A percentile compares a stretch with the other conserved stretches of the same genome.
phyloP scores from a whole-genome alignment of 2,888 invertebrate genomes.

The Entomobrya proxima region DNA sequence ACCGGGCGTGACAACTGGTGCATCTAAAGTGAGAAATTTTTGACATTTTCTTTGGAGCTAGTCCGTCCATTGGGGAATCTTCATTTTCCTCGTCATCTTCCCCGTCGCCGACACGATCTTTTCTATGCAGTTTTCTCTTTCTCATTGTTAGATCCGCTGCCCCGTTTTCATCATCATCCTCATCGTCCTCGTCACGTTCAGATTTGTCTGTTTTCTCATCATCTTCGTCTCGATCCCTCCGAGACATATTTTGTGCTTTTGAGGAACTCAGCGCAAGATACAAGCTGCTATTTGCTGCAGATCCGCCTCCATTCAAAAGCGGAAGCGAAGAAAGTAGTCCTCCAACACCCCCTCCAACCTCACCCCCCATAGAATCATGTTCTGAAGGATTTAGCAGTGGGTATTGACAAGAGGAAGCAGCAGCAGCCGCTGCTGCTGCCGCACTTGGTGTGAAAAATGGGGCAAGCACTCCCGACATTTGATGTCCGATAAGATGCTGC shows the following conservation, averaged over 20 bases:
- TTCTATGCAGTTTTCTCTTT: constrained; percentile 25
- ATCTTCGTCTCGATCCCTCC: neutral
- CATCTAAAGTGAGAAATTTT: constrained; percentile 71
- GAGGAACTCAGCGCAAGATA: constrained; percentile 68
- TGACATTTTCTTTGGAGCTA: constrained; percentile 36
- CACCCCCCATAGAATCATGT: constrained; percentile 43
- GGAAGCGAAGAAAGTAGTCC: constrained; percentile 57
- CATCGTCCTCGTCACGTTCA: constrained; percentile 37
- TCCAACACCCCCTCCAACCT: neutral
- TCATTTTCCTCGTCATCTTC: constrained; percentile 76
- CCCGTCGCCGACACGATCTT: constrained; percentile 37
- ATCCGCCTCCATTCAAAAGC: constrained; percentile 65
- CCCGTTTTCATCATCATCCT: constrained; percentile 71
- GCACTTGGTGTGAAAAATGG: constrained; percentile 73
- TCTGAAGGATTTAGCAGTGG: constrained; percentile 57
- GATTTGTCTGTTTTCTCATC: constrained; percentile 50
- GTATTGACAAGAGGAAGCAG: constrained; percentile 61
- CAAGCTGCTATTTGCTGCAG: constrained; percentile 57
- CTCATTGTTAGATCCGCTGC: constrained; percentile 58
- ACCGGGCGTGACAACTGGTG: constrained; percentile 71
- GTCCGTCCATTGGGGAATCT: no score
- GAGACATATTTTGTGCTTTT: constrained; percentile 27
- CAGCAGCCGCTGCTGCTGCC: constrained; percentile 58
- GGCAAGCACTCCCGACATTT: constrained; percentile 77
- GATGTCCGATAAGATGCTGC: constrained; percentile 82